A percentile compares a stretch with the other conserved stretches of the same genome.
Conservation (phyloP, 2,797 vertebrate genomes). For the Todus mexicanus region DNA sequence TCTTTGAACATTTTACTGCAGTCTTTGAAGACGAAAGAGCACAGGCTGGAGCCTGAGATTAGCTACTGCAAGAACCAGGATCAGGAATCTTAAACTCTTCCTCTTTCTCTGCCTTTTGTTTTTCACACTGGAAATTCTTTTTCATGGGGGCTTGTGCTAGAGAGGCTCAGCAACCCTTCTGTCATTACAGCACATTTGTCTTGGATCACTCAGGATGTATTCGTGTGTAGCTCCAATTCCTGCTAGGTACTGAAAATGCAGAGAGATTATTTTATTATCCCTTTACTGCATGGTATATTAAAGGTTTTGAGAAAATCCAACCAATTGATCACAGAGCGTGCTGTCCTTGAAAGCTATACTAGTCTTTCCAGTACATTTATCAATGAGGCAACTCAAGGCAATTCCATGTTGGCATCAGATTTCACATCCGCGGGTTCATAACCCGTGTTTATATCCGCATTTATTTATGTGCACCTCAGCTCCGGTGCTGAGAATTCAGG, state of each 20-base stretch:
- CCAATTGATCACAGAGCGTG: slow-evolving; percentile 21
- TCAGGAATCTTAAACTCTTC: background rate
- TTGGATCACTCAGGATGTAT: slow-evolving; percentile 8
- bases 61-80: background rate
- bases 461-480: background rate
- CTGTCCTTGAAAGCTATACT: slow-evolving; percentile 10
- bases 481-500: background rate
- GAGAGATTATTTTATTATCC: slow-evolving; percentile 47
- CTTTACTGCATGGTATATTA: slow-evolving; percentile 16
- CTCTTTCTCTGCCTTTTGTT: background rate
- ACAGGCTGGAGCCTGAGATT: background rate
- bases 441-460: background rate
- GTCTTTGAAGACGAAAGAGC: background rate
- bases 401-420: background rate
- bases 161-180: background rate
- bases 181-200: slow-evolving; percentile 21
- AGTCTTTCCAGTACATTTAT: slow-evolving; percentile 1
- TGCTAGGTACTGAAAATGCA: background rate
- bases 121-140: background rate
- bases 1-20: background rate
- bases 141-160: background rate
- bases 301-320: slow-evolving; percentile 22
- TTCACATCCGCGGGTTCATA: background rate
- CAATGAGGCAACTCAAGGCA: background rate
- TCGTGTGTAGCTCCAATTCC: background rate